Evolutionary conservation across 2,113 vertebrate genomes (phyloP).

Genomic region (Cathartes aura): DNA sequence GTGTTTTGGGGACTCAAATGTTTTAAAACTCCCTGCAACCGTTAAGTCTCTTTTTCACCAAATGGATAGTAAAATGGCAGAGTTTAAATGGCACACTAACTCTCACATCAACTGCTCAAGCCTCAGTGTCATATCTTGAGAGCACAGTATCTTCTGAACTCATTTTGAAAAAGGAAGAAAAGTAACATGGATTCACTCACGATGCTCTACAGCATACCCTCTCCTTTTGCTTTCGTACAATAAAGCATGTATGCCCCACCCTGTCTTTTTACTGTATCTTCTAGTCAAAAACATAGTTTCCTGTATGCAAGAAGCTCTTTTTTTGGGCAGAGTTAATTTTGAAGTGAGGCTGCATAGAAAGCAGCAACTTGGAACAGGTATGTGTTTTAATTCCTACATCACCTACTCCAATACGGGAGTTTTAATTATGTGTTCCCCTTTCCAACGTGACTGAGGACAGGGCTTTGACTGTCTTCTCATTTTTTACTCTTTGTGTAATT

Average conservation of each 20-base stretch:
- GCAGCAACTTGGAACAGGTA: not conserved
- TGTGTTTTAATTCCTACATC: not conserved
- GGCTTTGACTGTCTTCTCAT: not conserved
- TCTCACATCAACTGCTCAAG: not conserved
- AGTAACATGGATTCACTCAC: not conserved
- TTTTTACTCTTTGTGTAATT: not conserved
- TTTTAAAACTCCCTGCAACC: not conserved
- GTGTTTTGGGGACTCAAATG: not conserved
- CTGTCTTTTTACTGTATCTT: slow-evolving; percentile 18
- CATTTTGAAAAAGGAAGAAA: not conserved
- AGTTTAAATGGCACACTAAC: not conserved
- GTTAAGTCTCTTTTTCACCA: not conserved
- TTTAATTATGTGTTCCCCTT: not conserved
- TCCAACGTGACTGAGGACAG: not conserved
- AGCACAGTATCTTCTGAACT: not conserved
- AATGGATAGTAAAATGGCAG: not conserved
- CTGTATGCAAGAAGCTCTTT: slow-evolving; percentile 32
- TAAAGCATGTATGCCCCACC: slow-evolving; percentile 30
- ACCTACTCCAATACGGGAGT: not conserved
- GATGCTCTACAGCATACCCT: not conserved
- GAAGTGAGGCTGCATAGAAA: not conserved
- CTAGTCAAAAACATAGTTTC: slow-evolving; percentile 41
- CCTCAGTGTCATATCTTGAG: not conserved
- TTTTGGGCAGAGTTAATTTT: not conserved
- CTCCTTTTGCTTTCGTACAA: not conserved